Conservation (phyloP, 2,888 invertebrate species). For the Drosophila subquinaria region DNA sequence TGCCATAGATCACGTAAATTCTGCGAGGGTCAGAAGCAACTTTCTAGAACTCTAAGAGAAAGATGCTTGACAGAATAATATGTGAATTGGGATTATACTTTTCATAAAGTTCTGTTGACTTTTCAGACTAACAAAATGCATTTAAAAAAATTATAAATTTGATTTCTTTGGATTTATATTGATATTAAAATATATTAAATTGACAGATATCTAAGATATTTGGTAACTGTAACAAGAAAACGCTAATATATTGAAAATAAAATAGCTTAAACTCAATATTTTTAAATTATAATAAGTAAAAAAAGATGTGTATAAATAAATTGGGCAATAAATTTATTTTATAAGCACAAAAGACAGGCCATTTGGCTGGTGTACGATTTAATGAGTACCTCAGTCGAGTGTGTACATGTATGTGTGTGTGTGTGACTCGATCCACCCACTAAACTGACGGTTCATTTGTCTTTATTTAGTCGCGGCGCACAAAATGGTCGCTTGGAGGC, state of each 20-base stretch:
- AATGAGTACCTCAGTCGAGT: slow-evolving; percentile 50
- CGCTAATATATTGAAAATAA: slow-evolving; percentile 20
- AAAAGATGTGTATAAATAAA: slow-evolving; percentile 37
- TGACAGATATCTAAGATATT: background rate
- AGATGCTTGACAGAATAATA: background rate
- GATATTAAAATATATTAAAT: background rate
- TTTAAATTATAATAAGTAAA: slow-evolving; percentile 32
- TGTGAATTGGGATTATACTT: background rate
- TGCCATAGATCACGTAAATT: slow-evolving; percentile 41
- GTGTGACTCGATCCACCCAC: slow-evolving; percentile 52
- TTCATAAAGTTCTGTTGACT: background rate
- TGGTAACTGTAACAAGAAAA: background rate
- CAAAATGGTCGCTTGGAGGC: slow-evolving; percentile 79
- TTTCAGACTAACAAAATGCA: background rate
- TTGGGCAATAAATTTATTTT: slow-evolving; percentile 52
- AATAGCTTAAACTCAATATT: slow-evolving; percentile 21
- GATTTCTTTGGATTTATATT: background rate
- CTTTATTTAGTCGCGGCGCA: slow-evolving; percentile 69
- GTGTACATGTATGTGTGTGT: slow-evolving; percentile 16
- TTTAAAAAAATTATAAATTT: background rate
- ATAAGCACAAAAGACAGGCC: slow-evolving; percentile 45
- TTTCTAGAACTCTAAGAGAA: slow-evolving; percentile 2
- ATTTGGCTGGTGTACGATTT: slow-evolving; percentile 45
- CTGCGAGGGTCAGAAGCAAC: slow-evolving; percentile 13
- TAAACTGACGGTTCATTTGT: slow-evolving; percentile 75